These are phyloP conservation scores for Lacanobia wlatinum DNA, from an alignment of 2,888 invertebrate species.

Conservation along the genomic window DNA sequence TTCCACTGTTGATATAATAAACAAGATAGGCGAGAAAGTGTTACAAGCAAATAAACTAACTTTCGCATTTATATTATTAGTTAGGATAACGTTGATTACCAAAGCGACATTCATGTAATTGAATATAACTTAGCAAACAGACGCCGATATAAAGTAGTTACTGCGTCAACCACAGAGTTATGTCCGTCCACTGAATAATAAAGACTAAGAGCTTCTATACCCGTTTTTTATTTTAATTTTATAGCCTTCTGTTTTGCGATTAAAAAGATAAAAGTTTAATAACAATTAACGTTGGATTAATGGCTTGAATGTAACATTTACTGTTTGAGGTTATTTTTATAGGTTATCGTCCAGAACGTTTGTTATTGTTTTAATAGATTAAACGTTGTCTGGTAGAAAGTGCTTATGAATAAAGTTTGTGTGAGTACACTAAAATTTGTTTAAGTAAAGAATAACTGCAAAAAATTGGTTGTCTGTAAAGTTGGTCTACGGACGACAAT, in stretches of 20 bases:
- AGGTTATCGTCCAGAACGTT: background rate
- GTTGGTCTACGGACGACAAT: too few relatives aligned
- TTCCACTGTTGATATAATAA: constrained; percentile 3
- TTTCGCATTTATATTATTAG: too few relatives aligned
- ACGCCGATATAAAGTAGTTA: constrained; percentile 3
- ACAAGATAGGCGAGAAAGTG: background rate
- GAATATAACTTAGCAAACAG: constrained; percentile 23
- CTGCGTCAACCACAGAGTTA: constrained; percentile 1
- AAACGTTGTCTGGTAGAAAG: constrained; percentile 1
- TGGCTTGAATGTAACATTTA: constrained; percentile 34
- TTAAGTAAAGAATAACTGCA: too few relatives aligned
- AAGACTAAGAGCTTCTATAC: background rate
- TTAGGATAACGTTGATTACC: constrained; percentile 19
- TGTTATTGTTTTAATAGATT: constrained; percentile 5
- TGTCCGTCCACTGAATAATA: constrained; percentile 6
- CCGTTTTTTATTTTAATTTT: constrained; percentile 27
- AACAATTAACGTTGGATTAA: constrained; percentile 24
- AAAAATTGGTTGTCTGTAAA: too few relatives aligned
- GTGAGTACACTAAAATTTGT: background rate
- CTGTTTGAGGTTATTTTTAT: constrained; percentile 24
- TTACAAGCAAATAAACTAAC: too few relatives aligned
- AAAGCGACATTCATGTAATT: constrained; percentile 27
- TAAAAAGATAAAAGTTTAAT: constrained; percentile 45
- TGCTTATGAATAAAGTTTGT: background rate
- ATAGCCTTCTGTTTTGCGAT: constrained; percentile 40